These are phyloP conservation scores for Nerophis lumbriciformis DNA, from an alignment of 2,113 vertebrate genomes.

Conservation along the genomic window DNA sequence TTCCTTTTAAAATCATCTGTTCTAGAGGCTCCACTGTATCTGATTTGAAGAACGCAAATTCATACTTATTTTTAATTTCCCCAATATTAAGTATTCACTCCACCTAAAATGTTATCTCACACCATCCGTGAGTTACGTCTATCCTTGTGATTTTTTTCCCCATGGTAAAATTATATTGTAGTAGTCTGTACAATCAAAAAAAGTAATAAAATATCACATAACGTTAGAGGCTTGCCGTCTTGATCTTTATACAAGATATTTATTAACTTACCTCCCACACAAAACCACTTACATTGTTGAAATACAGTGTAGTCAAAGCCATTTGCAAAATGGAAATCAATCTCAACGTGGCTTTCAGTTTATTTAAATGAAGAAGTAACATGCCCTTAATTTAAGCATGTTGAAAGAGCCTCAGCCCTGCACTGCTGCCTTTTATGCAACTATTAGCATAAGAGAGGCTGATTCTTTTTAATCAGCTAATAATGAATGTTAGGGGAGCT, in stretches of 20 bases:
- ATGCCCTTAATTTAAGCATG: slow-evolving; percentile 61
- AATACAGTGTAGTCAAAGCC: slow-evolving; percentile 54
- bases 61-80: too few species aligned
- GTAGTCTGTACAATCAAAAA: too few species aligned
- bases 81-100: too few species aligned
- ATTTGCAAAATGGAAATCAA: slow-evolving; percentile 69
- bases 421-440: slow-evolving; percentile 41
- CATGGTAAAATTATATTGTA: too few species aligned
- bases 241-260: background rate
- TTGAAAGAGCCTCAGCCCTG: slow-evolving; percentile 38
- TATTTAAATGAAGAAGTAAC: slow-evolving; percentile 74
- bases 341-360: slow-evolving; percentile 69
- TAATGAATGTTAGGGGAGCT: slow-evolving; percentile 67
- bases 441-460: slow-evolving; percentile 68
- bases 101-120: too few species aligned
- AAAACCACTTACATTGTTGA: slow-evolving; percentile 40
- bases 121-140: too few species aligned
- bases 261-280: slow-evolving; percentile 44
- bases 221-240: too few species aligned
- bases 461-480: slow-evolving; percentile 70
- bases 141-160: too few species aligned
- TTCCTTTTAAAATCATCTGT: too few species aligned
- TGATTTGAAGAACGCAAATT: too few species aligned
- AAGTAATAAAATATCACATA: too few species aligned
- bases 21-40: too few species aligned